Conservation (phyloP, 2,113 vertebrate genomes). For the Saccopteryx bilineata region DNA sequence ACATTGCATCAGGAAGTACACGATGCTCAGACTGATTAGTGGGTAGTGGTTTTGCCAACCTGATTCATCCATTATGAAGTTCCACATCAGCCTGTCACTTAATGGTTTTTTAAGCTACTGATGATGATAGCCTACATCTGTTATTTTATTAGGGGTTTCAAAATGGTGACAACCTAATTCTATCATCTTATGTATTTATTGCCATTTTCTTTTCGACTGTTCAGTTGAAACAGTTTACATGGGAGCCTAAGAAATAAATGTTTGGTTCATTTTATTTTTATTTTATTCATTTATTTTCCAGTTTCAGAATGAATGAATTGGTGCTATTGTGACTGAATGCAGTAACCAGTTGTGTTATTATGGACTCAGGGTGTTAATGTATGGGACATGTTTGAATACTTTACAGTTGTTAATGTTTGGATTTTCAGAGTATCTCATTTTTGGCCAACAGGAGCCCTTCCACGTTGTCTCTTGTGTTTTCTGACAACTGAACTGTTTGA, state of each 20-base stretch:
- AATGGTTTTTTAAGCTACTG: conserved; percentile 56
- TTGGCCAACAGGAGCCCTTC: not conserved
- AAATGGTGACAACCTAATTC: not conserved
- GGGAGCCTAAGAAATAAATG: not conserved
- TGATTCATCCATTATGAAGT: not conserved
- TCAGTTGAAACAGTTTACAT: not conserved
- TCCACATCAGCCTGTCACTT: conserved; percentile 4
- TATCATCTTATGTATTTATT: not conserved
- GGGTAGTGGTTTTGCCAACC: not conserved
- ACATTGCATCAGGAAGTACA: not conserved
- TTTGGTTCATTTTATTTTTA: not conserved
- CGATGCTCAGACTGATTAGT: not conserved
- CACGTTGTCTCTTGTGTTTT: not conserved
- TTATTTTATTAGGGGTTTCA: conserved; percentile 54
- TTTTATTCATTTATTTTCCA: not conserved
- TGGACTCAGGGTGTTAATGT: not conserved
- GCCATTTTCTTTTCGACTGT: not conserved
- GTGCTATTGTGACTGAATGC: not conserved
- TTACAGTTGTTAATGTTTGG: not conserved
- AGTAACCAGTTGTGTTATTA: not conserved
- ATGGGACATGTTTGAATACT: not conserved
- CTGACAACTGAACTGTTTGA: not conserved
- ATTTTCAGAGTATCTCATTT: not conserved
- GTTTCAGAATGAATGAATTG: not conserved
- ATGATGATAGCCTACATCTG: conserved; percentile 39